A percentile compares a stretch with the other conserved stretches of the same genome.
phyloP scores from a whole-genome alignment of 1,140 invertebrate species.

The Lycorma delicatula region DNA sequence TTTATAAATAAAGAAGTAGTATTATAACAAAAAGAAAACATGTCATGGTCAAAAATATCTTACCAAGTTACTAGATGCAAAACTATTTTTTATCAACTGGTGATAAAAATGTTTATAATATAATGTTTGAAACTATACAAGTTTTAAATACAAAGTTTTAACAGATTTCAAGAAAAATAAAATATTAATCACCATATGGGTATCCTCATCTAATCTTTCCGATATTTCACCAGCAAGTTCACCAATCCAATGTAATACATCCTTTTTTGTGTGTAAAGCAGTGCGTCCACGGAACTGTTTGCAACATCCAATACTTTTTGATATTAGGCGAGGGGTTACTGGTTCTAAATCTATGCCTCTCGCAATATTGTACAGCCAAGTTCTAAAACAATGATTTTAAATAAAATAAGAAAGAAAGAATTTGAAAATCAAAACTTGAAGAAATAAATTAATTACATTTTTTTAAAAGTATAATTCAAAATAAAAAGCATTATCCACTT shows the following conservation, averaged over 20 bases:
- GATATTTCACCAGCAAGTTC: slow-evolving; percentile 73
- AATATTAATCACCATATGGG: slow-evolving; percentile 22
- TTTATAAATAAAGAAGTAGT: no score
- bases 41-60: neutral
- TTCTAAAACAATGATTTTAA: slow-evolving; percentile 48
- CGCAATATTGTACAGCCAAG: slow-evolving; percentile 80
- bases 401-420: no score
- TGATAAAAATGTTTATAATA: neutral
- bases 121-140: neutral
- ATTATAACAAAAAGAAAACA: neutral
- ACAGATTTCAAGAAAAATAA: neutral
- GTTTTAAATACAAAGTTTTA: neutral
- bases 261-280: slow-evolving; percentile 58
- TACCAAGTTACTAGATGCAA: neutral
- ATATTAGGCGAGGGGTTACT: slow-evolving; percentile 69
- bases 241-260: slow-evolving; percentile 69
- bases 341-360: slow-evolving; percentile 80
- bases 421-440: no score
- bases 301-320: slow-evolving; percentile 92
- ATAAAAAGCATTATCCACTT: no score
- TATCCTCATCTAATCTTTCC: slow-evolving; percentile 76
- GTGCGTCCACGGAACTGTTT: slow-evolving; percentile 85
- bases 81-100: neutral
- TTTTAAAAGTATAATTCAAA: no score
- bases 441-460: no score